Evolutionary conservation across 2,797 vertebrate genomes (phyloP).

Genomic region (Malacoctenus gilli): DNA sequence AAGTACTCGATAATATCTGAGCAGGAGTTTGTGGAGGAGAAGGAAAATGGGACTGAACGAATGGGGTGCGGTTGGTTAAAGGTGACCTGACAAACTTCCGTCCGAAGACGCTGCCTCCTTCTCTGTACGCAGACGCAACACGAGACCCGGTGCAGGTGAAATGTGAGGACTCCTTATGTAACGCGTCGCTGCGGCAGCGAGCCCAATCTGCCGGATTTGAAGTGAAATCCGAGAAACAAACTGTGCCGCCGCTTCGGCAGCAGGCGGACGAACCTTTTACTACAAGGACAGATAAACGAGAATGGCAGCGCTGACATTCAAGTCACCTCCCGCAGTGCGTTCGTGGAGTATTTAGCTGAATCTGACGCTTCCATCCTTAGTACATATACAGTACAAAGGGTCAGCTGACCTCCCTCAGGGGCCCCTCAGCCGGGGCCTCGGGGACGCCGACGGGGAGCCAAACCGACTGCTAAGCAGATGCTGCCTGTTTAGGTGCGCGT

Average conservation of each 20-base stretch:
- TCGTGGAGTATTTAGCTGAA: constrained; percentile 27
- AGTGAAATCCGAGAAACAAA: background rate
- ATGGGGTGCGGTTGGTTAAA: background rate
- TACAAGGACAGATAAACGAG: constrained; percentile 13
- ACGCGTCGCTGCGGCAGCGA: no score
- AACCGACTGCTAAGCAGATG: no score
- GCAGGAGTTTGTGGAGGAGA: background rate
- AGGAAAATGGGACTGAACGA: background rate
- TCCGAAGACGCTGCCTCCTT: no score
- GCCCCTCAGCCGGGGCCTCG: background rate
- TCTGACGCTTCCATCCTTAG: constrained; percentile 23
- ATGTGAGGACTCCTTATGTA: no score
- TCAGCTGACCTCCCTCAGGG: constrained; percentile 32
- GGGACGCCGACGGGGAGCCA: constrained; percentile 4
- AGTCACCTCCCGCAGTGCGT: constrained; percentile 16
- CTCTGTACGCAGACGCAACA: no score
- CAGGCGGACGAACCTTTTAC: background rate
- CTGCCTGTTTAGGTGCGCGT: constrained; percentile 12
- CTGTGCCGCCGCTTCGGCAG: constrained; percentile 3
- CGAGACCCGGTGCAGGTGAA: no score
- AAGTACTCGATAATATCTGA: background rate
- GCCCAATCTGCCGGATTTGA: no score
- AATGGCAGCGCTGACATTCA: constrained; percentile 35
- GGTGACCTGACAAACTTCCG: no score
- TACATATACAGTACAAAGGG: constrained; percentile 28